These are phyloP conservation scores for Nansenia antarctica DNA, from an alignment of 2,113 vertebrate species.

Conservation along the genomic window DNA sequence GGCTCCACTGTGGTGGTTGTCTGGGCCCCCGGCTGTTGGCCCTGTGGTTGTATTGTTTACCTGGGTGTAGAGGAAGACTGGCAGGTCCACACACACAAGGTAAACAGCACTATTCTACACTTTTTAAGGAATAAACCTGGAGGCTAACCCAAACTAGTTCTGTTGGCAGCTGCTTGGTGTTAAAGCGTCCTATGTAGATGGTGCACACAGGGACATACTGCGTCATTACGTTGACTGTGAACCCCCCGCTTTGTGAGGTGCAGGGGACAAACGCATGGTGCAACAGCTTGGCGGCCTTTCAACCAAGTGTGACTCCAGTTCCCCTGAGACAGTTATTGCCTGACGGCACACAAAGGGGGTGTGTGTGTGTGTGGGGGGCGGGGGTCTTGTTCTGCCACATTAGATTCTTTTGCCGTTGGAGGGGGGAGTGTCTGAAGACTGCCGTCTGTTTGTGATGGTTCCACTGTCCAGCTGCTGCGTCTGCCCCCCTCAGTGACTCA, in stretches of 20 bases:
- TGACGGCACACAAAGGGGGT: conserved; percentile 52
- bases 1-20: no score
- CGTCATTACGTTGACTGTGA: background rate
- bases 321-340: conserved; percentile 59
- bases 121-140: no score
- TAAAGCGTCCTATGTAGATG: no score
- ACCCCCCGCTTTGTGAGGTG: conserved; percentile 26
- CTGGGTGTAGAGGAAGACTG: no score
- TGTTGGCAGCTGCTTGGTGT: no score
- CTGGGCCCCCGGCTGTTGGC: background rate
- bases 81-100: background rate
- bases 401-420: conserved; percentile 55
- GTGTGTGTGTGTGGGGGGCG: no score
- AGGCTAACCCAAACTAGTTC: no score
- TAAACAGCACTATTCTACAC: background rate
- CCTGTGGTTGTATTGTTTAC: background rate
- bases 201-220: background rate
- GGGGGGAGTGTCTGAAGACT: conserved; percentile 50
- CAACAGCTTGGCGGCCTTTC: conserved; percentile 71
- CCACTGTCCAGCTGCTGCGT: conserved; percentile 58
- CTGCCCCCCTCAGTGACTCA: conserved; percentile 20
- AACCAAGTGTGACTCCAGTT: conserved; percentile 50
- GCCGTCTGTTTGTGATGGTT: conserved; percentile 34
- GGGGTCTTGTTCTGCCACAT: conserved; percentile 62
- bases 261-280: conserved; percentile 61